Base-by-base conservation (phyloP, 37 sponge, comb jelly and placozoan genomes). In the Eunapius fragilis region DNA sequence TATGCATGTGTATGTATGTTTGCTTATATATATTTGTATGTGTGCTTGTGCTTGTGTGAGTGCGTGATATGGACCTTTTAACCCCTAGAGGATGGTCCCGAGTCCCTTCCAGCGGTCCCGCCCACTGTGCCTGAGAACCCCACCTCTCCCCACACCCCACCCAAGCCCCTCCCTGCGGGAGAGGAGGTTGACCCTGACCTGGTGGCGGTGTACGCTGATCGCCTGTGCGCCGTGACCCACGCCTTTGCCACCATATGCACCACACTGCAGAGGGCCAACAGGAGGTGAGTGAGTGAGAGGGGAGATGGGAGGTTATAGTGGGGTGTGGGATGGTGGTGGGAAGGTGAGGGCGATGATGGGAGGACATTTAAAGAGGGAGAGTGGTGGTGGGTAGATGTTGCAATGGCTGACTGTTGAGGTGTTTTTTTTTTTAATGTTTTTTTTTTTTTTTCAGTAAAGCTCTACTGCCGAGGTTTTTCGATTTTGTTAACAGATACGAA, bases 181-280 rank as follows among this genome's bases (percentile, higher is more conserved):
- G 58, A 73, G 32, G 13, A 33, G 36, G 26, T 27, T 14, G 37
- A 33, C 14, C 71, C 47, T 25, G 87, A 79, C 74, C 27, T 91
- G n/a, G 97, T 93, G 67, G 84, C 67, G 38, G 82, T 74, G 49
- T 94, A 94, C 87, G 94, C 97, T 33, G 97, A 96, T 34, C 70
- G 95, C 31, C 84, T 96, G 76, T 89, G 92, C 84, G 95, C 94
- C 2, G 88, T 89, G 28, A 89, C 88, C 0, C 97, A 96, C 81
- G 97, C 90, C 71, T 96, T 92, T 82, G 89, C 89, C 48, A 81
- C 94, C 76, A 75, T 77, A 34, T 96, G 92, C 77, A 84, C 83
- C 30, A 86, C 90, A 6, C 41, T 88, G 24, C 83, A 82, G 71
- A 87, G 77, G 49, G 22, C 58, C 67, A 80, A 13, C 37, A 74